Evolutionary conservation across 2,888 invertebrate genomes (phyloP), one percentile per base, ranked within the genome.

Genomic region (Nomada fabriciana): DNA sequence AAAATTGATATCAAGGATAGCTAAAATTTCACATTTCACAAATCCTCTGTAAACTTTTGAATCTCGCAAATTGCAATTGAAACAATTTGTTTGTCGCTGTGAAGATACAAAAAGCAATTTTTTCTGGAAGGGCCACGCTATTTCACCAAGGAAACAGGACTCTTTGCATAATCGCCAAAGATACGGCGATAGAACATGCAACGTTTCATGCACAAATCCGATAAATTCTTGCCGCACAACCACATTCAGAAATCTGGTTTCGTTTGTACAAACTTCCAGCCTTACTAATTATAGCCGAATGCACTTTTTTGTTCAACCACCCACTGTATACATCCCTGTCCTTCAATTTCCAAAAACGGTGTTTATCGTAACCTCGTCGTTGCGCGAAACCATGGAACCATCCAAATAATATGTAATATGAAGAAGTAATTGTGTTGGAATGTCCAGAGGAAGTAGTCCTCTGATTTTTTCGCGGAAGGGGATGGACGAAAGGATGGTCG

Each of bases 401-500:
- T n/a, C 47, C n/a, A 65, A 29, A 7, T 18, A n/a, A n/a, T n/a
- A n/a, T n/a, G n/a, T 7, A 18, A 53, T 2, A 20, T n/a, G 68
- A 18, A 42, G 18, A 15, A 68, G n/a, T 68, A 67, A 53, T 61
- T 25, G 65, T 42, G 23, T 15, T 5, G 15, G 3, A 60, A 29
- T 18, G 18, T n/a, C 36, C 59, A 52, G 15, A 11, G 52, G 13
- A 11, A 23, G 50, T 25, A 15, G 15, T 23, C 2, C 23, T 20
- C 10, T 13, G 25, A 20, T 77, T 73, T 60, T 72, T 47, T 18
- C 2, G 4, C n/a, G 43, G 43, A 53, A n/a, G 23, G 72, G 47
- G 59, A 63, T 76, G 70, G 75, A 77, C 52, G 77, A 77, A 68
- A 64, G 81, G 76, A 60, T 53, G 67, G 23, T 53, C 88, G 86